Evolutionary conservation across 2,888 invertebrate genomes (phyloP).

Genomic region (Leucophenga montana): DNA sequence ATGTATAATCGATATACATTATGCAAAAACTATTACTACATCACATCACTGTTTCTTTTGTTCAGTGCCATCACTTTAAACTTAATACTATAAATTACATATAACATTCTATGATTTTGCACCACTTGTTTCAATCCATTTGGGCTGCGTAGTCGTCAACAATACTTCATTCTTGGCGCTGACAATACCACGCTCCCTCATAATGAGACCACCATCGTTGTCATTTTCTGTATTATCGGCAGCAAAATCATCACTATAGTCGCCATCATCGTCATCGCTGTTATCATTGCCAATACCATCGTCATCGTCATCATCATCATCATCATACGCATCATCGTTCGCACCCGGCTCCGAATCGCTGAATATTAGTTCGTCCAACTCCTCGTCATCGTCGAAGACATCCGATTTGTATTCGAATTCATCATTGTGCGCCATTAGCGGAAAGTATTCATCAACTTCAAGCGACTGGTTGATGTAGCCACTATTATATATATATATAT

Average conservation of each 20-base stretch:
- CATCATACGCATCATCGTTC: slow-evolving; percentile 46
- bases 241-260: slow-evolving; percentile 23
- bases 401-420: slow-evolving; percentile 61
- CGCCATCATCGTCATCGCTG: slow-evolving; percentile 18
- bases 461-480: slow-evolving; percentile 94
- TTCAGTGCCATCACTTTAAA: no score
- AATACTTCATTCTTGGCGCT: slow-evolving; percentile 2
- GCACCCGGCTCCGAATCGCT: slow-evolving; percentile 64
- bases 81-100: no score
- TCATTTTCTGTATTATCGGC: slow-evolving; percentile 31
- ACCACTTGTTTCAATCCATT: no score
- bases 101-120: no score
- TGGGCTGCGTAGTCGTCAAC: neutral
- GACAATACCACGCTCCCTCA: slow-evolving; percentile 5
- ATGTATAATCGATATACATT: no score
- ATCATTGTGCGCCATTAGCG: slow-evolving; percentile 75
- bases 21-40: no score
- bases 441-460: slow-evolving; percentile 94
- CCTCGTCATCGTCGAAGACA: slow-evolving; percentile 64
- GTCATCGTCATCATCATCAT: slow-evolving; percentile 40
- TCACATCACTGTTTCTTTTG: no score
- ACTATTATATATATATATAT: no score
- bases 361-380: slow-evolving; percentile 69
- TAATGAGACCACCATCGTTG: slow-evolving; percentile 33
- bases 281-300: slow-evolving; percentile 47